A percentile compares a stretch with the other conserved stretches of the same genome.
These are phyloP conservation scores for Tiliqua scincoides DNA, from an alignment of 2,113 vertebrate genomes.

Conservation along the genomic window DNA sequence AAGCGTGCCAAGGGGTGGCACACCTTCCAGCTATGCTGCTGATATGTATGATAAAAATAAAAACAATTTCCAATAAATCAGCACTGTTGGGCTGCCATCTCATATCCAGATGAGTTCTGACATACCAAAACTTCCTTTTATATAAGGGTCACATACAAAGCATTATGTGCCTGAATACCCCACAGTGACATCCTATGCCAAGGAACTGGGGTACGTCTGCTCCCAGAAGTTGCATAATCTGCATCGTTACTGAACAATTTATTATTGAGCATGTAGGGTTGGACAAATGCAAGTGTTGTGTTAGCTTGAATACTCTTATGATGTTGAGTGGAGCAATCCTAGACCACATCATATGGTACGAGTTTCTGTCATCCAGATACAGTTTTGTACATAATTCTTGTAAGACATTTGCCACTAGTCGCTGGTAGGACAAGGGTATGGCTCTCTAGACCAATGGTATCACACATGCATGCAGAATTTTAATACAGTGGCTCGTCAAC, in stretches of 20 bases:
- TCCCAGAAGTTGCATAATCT: not conserved
- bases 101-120: too few species aligned
- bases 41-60: too few species aligned
- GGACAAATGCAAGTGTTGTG: too few species aligned
- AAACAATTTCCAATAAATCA: too few species aligned
- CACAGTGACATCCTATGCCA: not conserved
- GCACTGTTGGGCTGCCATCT: too few species aligned
- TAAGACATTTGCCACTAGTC: not conserved
- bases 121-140: too few species aligned
- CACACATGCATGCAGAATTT: not conserved
- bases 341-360: too few species aligned
- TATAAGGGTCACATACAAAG: too few species aligned
- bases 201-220: not conserved
- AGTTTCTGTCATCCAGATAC: not conserved
- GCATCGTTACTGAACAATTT: not conserved
- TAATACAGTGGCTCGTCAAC: too few species aligned
- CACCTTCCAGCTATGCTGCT: too few species aligned
- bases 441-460: not conserved
- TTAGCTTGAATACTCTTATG: not conserved
- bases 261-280: not conserved
- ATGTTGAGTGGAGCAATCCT: not conserved
- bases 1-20: too few species aligned
- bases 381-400: not conserved
- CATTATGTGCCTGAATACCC: too few species aligned
- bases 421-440: not conserved